A percentile compares a stretch with the other conserved stretches of the same genome.
These are phyloP conservation scores for Pan troglodytes DNA, from an alignment of 2,113 vertebrate genomes.

Conservation along the genomic window NHGRI_mPanTro3-v2.1_pri NC_072401.2:103052001-103052500, in stretches of 20 bases:
- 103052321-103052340: not conserved
- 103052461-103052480: not conserved
- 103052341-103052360: not conserved
- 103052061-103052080: not conserved
- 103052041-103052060: not conserved
- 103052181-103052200: not conserved
- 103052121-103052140: not conserved
- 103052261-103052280: not conserved
- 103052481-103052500: not conserved
- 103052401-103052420: not conserved
- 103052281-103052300: not conserved
- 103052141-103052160: not conserved
- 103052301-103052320: not conserved
- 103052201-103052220: not conserved
- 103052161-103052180: not conserved
- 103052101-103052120: not conserved
- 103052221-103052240: not conserved
- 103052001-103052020: not conserved
- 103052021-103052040: not conserved
- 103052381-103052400: not conserved
- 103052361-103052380: not conserved
- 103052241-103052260: not conserved
- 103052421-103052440: not conserved
- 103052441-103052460: not conserved
- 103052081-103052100: not conserved